Percentiles rank a stretch among this genome's conserved stretches.
Evolutionary conservation across 35 echinoderm and acorn worm species (phyloP).

Genomic region (Patiria miniata): DNA sequence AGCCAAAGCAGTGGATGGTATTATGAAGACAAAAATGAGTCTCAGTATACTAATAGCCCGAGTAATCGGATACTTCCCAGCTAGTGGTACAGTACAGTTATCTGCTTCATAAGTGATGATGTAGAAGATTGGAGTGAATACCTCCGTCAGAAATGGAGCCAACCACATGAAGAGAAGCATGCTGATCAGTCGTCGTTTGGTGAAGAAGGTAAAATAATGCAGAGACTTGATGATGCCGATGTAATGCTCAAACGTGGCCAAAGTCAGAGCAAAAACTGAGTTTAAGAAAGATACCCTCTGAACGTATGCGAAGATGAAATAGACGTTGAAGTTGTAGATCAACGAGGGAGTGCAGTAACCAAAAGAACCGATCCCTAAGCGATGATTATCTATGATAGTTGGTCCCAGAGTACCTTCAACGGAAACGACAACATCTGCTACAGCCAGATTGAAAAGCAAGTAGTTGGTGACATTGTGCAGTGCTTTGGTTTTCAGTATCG

Average conservation of each 20-base stretch:
- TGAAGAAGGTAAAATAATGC: background rate
- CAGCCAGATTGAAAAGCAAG: background rate
- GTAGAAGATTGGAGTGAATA: background rate
- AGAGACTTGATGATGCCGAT: background rate
- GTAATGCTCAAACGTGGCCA: slow-evolving; percentile 2
- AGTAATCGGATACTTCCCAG: background rate
- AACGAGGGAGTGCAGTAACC: background rate
- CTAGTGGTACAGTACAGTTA: background rate
- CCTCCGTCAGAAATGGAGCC: background rate
- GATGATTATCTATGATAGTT: background rate
- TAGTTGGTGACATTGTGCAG: slow-evolving; percentile 16
- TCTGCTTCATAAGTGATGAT: background rate
- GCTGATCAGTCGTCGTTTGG: background rate
- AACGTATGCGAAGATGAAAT: background rate
- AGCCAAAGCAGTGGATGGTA: background rate
- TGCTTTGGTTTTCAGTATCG: slow-evolving; percentile 2
- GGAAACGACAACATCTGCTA: background rate
- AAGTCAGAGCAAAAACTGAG: background rate
- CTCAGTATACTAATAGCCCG: background rate
- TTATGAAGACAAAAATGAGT: background rate
- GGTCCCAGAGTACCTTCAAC: background rate
- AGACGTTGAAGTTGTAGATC: background rate
- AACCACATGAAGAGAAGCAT: background rate
- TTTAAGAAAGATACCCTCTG: background rate
- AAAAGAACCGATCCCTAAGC: background rate